Conservation (phyloP, 2,113 vertebrate species). For the Corvus hawaiiensis region DNA sequence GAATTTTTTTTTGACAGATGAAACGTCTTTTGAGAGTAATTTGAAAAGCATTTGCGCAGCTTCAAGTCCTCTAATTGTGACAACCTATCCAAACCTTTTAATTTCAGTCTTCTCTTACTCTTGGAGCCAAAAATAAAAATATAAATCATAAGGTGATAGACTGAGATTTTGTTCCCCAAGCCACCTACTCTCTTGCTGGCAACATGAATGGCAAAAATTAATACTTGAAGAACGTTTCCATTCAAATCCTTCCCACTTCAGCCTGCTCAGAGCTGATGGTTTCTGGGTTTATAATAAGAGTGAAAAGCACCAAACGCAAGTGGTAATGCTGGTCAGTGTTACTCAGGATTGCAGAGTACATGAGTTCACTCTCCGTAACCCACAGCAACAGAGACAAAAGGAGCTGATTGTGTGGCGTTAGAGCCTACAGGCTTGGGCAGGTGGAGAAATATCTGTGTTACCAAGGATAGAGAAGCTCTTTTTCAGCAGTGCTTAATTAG, state of each 20-base stretch:
- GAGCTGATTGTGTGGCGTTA: not conserved
- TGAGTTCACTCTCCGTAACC: conserved; percentile 30
- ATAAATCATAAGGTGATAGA: not conserved
- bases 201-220: conserved; percentile 49
- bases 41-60: not conserved
- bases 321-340: not conserved
- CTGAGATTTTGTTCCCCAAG: conserved; percentile 23
- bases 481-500: not conserved
- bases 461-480: not conserved
- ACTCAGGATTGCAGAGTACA: not conserved
- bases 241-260: conserved; percentile 43
- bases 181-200: conserved; percentile 31
- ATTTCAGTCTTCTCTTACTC: not conserved
- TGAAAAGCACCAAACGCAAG: not conserved
- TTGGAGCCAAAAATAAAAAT: not conserved
- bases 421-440: not conserved
- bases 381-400: conserved; percentile 26
- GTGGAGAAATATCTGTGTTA: not conserved
- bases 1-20: conserved; percentile 27
- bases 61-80: conserved; percentile 18
- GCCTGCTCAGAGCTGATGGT: conserved; percentile 30
- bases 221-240: conserved; percentile 31
- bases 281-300: conserved; percentile 11
- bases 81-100: conserved; percentile 29
- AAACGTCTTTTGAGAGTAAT: conserved; percentile 28